A percentile compares a stretch with the other conserved stretches of the same genome.
These are phyloP conservation scores for Dryomyza anilis DNA, from an alignment of 2,888 invertebrate species.

Conservation along the genomic window DNA sequence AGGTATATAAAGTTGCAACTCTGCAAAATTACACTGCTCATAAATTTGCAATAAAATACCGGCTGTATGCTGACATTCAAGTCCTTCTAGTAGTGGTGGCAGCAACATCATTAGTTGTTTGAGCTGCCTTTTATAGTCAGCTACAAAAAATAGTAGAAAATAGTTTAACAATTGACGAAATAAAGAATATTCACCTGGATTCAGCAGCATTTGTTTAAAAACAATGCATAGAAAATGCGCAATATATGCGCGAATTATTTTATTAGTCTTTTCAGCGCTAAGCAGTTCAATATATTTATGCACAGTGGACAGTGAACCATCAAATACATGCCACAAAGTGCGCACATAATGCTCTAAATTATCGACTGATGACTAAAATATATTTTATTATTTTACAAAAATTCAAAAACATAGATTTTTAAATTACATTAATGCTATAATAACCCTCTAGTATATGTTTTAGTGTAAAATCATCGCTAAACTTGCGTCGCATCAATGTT, in stretches of 20 bases:
- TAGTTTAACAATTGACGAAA: slow-evolving; percentile 11
- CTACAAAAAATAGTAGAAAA: neutral
- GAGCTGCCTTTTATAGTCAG: slow-evolving; percentile 6
- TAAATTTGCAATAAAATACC: slow-evolving; percentile 31
- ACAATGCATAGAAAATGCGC: slow-evolving; percentile 29
- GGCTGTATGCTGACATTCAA: slow-evolving; percentile 19
- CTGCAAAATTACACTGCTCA: neutral
- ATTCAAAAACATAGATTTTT: too few relatives aligned
- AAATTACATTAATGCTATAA: too few relatives aligned
- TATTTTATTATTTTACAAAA: neutral
- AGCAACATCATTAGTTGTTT: slow-evolving; percentile 28
- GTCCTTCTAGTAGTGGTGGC: slow-evolving; percentile 28
- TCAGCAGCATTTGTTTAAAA: slow-evolving; percentile 18
- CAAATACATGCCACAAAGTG: slow-evolving; percentile 24
- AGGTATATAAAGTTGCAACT: neutral
- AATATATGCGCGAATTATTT: slow-evolving; percentile 26
- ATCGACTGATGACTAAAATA: neutral
- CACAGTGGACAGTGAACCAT: slow-evolving; percentile 19
- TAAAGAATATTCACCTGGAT: slow-evolving; percentile 24
- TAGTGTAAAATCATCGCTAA: slow-evolving; percentile 28
- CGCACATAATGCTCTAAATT: slow-evolving; percentile 15
- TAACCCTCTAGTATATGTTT: slow-evolving; percentile 34
- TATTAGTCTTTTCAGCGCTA: neutral
- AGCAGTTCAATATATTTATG: slow-evolving; percentile 14
- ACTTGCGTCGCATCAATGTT: slow-evolving; percentile 32